Conservation (phyloP, 92 coral and sea anemone genomes). For the Umimayanthus kanabou region DNA sequence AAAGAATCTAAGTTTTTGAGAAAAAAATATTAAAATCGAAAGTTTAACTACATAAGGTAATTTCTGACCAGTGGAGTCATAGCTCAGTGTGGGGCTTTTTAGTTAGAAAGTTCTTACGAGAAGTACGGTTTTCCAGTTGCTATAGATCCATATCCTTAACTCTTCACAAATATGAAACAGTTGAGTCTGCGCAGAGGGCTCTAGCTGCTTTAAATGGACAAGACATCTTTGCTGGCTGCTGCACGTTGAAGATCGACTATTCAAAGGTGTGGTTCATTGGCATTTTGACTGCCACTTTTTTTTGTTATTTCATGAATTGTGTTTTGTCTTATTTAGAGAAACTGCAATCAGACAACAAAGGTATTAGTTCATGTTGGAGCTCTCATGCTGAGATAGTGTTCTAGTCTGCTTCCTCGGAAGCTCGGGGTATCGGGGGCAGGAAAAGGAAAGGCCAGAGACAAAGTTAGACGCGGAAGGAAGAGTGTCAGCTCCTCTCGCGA, state of each 20-base stretch:
- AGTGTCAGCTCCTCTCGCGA: too few species aligned
- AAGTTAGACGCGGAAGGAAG: too few species aligned
- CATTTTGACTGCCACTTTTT: not conserved
- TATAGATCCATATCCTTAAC: constrained; percentile 54
- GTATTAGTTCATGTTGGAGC: not conserved
- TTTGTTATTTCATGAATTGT: not conserved
- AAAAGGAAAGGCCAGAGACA: too few species aligned
- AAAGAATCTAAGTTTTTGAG: too few species aligned
- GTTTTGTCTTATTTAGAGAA: not conserved
- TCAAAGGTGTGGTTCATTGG: constrained; percentile 76
- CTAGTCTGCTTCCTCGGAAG: too few species aligned
- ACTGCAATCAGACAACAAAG: not conserved
- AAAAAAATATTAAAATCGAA: too few species aligned
- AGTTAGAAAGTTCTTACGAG: not conserved
- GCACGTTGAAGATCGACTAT: constrained; percentile 97
- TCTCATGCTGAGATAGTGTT: too few species aligned
- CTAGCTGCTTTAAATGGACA: constrained; percentile 94
- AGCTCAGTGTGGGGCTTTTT: not conserved
- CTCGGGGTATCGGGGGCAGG: too few species aligned
- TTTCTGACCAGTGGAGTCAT: not conserved
- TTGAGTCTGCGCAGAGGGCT: constrained; percentile 97
- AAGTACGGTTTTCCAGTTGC: not conserved
- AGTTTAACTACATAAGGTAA: too few species aligned
- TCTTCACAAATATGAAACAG: constrained; percentile 83
- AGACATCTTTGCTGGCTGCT: constrained; percentile 97